These are phyloP conservation scores for Onthophagus sagittarius DNA, from an alignment of 2,888 invertebrate genomes.

Conservation along the genomic window DNA sequence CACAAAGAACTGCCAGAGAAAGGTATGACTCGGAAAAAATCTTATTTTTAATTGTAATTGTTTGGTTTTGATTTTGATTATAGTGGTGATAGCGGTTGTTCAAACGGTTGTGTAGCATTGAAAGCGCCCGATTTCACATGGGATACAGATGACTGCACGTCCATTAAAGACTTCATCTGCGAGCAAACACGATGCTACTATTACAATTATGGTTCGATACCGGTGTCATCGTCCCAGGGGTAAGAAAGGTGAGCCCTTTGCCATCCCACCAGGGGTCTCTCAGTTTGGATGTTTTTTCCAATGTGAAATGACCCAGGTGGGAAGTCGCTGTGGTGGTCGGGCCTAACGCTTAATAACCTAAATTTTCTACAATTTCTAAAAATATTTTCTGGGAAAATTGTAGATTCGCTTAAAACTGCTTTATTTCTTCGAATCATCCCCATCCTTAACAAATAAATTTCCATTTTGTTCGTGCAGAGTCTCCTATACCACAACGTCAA, in stretches of 20 bases:
- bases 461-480: slow-evolving; percentile 16
- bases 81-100: slow-evolving; percentile 56
- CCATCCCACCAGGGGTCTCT: slow-evolving; percentile 29
- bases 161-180: slow-evolving; percentile 83
- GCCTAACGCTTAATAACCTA: not conserved
- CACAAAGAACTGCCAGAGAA: slow-evolving; percentile 74
- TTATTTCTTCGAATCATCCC: slow-evolving; percentile 19
- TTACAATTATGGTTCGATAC: slow-evolving; percentile 87
- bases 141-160: slow-evolving; percentile 79
- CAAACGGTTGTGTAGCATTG: slow-evolving; percentile 73
- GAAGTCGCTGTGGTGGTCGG: not conserved
- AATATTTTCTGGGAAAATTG: not conserved
- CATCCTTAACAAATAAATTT: slow-evolving; percentile 16
- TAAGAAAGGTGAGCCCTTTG: slow-evolving; percentile 71
- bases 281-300: not conserved
- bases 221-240: slow-evolving; percentile 87
- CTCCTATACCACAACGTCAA: slow-evolving; percentile 49
- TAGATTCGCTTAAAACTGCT: not conserved
- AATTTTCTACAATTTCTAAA: not conserved
- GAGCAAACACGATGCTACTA: slow-evolving; percentile 88
- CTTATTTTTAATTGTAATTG: slow-evolving; percentile 6
- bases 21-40: slow-evolving; percentile 58
- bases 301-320: not conserved
- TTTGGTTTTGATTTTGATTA: slow-evolving; percentile 25
- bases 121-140: slow-evolving; percentile 75